Percentiles rank a stretch among this genome's conserved stretches.
phyloP scores from a whole-genome alignment of 1,140 invertebrate species.

The Portunus trituberculatus region DNA sequence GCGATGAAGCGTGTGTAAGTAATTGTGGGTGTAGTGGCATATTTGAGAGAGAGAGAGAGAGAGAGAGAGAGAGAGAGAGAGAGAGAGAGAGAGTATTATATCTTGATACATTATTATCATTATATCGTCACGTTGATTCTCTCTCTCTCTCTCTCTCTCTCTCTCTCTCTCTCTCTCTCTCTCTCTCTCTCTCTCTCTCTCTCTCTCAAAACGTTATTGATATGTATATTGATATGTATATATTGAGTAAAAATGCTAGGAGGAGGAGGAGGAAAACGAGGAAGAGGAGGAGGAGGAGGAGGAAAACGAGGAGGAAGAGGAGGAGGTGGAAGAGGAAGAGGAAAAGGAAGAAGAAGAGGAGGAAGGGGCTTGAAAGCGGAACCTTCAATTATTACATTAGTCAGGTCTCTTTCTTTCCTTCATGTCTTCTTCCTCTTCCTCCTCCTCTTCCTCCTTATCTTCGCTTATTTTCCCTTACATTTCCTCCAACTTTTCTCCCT shows the following conservation, averaged over 20 bases:
- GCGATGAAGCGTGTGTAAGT: not conserved
- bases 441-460: not conserved
- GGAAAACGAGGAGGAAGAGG: not conserved
- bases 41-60: conserved; percentile 21
- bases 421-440: not conserved
- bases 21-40: not conserved
- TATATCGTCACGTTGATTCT: not conserved
- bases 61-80: not conserved
- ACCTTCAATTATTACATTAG: conserved; percentile 23
- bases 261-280: not conserved
- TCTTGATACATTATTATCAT: not conserved
- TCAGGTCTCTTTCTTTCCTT: not conserved
- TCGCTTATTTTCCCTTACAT: not conserved
- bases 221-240: no score
- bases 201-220: not conserved
- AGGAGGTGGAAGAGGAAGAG: not conserved
- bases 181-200: conserved; percentile 10
- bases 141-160: conserved; percentile 10
- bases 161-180: not conserved
- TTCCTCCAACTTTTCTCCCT: not conserved
- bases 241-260: no score
- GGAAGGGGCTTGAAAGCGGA: not conserved
- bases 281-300: not conserved
- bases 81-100: no score
- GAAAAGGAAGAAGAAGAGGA: not conserved